Base-by-base conservation (phyloP, 1,140 invertebrate genomes). In the Penaeus indicus region DNA sequence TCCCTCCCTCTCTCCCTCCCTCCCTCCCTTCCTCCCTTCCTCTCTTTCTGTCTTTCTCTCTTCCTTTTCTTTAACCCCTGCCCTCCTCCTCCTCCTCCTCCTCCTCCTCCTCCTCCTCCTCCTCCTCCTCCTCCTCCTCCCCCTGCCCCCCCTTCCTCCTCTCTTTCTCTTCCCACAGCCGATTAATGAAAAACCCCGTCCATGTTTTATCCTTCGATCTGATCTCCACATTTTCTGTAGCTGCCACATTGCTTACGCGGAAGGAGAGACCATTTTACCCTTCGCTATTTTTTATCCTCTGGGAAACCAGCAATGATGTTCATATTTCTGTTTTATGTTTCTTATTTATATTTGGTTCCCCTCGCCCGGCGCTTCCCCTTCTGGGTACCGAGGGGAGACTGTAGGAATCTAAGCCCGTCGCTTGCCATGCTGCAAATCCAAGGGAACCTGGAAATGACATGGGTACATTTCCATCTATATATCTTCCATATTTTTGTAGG, bases 401-500 rank as follows among this genome's bases (percentile, higher is more conserved):
- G 47, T 47, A 47, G 47, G 47, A 47, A 47, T 47, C 47, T 47
- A 47, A 47, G 47, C 42, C 78, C 86, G 22, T 72, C 81, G n/a
- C 64, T 27, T 27, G 47, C 75, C 67, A 78, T n/a, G 18, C 81
- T 47, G 67, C 61, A 78, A n/a, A 87, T 54, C 19, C 27, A 27
- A 60, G 69, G 60, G 67, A 47, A 69, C 72, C 80, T 84, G 61
- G 81, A 88, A 84, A 78, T 84, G 72, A 88, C 80, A 78, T 78
- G 81, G 80, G 81, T 83, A 77, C 72, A 83, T 88, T 84, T 88
- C 81, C 72, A 77, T 77, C 61, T 78, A 84, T 84, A 88, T 87
- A 72, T 87, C 77, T 87, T 67, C 85, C 78, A 72, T 87, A 87
- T 87, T 87, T 87, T 87, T 81, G 78, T 81, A 42, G 60, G 62